These are phyloP conservation scores for Phalacrocorax aristotelis DNA, from an alignment of 2,113 vertebrate species.

Conservation along the genomic window DNA sequence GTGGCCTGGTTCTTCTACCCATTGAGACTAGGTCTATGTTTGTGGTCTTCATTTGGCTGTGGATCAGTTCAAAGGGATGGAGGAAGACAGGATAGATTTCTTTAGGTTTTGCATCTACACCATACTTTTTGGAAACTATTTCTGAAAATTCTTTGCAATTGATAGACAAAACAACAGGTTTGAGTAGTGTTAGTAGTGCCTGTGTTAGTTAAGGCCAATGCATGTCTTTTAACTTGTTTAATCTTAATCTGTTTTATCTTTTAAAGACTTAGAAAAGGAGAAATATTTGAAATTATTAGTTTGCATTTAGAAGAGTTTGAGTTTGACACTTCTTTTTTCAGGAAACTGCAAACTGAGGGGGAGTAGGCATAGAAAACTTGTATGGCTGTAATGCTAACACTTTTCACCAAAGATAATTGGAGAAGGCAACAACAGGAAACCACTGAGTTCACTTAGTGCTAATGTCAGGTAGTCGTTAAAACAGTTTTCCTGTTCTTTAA, in stretches of 20 bases:
- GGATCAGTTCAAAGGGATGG: neutral
- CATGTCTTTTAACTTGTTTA: constrained; percentile 56
- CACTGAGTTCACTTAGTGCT: constrained; percentile 25
- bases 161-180: neutral
- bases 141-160: neutral
- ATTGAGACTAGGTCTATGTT: neutral
- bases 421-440: constrained; percentile 21
- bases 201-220: constrained; percentile 20
- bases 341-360: constrained; percentile 38
- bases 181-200: constrained; percentile 17
- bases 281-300: constrained; percentile 14
- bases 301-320: constrained; percentile 27
- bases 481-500: constrained; percentile 37
- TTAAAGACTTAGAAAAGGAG: neutral
- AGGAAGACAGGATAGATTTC: neutral
- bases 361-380: constrained; percentile 27
- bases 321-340: constrained; percentile 6
- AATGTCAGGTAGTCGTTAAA: neutral
- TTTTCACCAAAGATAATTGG: constrained; percentile 61
- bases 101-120: neutral
- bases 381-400: constrained; percentile 3
- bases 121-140: neutral
- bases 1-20: neutral
- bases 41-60: neutral
- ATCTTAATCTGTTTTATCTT: constrained; percentile 29